phyloP scores from a whole-genome alignment of 1,140 invertebrate species.

The Ganaspis sp. region DNA sequence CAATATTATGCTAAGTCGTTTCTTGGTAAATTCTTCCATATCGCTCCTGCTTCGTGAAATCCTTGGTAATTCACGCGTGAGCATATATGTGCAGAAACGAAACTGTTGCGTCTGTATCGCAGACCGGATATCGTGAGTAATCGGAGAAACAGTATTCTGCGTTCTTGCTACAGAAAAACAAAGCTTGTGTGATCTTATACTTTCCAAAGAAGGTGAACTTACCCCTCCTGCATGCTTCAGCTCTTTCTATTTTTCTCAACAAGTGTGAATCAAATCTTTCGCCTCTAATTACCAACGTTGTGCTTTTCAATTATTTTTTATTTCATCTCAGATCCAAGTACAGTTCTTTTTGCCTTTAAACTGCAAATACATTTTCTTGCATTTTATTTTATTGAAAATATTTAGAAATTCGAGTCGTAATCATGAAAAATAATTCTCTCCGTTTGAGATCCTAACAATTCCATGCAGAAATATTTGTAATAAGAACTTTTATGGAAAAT shows the following conservation, averaged over 20 bases:
- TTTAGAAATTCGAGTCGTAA: too few relatives aligned
- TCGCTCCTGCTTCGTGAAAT: slow-evolving; percentile 12
- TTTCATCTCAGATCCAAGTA: too few relatives aligned
- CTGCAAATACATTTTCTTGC: neutral
- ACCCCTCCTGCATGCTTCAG: neutral
- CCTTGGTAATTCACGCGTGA: slow-evolving; percentile 17
- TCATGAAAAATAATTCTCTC: too few relatives aligned
- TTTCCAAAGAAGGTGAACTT: slow-evolving; percentile 2
- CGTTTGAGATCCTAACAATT: too few relatives aligned
- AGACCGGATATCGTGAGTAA: slow-evolving; percentile 28
- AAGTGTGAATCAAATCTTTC: neutral
- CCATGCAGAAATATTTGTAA: too few relatives aligned
- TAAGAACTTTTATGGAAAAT: too few relatives aligned
- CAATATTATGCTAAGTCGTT: slow-evolving; percentile 29
- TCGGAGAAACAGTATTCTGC: slow-evolving; percentile 23
- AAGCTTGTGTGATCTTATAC: neutral
- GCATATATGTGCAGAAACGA: slow-evolving; percentile 6
- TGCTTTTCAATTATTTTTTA: too few relatives aligned
- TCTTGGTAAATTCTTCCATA: slow-evolving; percentile 23
- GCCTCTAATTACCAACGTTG: too few relatives aligned
- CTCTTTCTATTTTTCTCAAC: neutral
- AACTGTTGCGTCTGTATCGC: slow-evolving; percentile 25
- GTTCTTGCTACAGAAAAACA: slow-evolving; percentile 10
- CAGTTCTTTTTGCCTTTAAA: too few relatives aligned
- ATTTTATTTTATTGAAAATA: too few relatives aligned